These are phyloP conservation scores for Rhadinocentrus ornatus DNA, from an alignment of 2,797 vertebrate genomes.

Conservation along the genomic window DNA sequence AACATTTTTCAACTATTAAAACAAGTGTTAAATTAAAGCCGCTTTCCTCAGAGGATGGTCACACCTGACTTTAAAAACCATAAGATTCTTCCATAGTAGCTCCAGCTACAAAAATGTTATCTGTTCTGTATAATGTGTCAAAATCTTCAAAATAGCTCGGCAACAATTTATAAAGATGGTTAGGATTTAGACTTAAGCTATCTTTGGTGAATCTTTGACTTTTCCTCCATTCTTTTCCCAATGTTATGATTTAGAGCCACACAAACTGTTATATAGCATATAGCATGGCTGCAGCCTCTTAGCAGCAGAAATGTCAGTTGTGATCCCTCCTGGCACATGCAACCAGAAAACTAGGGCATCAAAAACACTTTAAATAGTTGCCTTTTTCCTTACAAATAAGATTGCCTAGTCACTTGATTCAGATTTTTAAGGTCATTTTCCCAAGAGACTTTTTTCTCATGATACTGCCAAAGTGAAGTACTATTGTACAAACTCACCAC, in stretches of 20 bases:
- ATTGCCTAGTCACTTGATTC: background rate
- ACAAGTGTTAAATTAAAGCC: background rate
- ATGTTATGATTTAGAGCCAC: background rate
- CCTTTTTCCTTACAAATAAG: background rate
- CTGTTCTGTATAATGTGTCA: background rate
- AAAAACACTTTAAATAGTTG: background rate
- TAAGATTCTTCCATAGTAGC: background rate
- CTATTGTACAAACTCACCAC: too few species aligned
- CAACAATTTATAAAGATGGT: background rate
- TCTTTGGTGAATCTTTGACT: too few species aligned
- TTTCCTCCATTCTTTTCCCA: too few species aligned
- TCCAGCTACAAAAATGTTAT: background rate
- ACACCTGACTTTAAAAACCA: background rate
- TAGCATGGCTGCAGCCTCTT: slow-evolving; percentile 1
- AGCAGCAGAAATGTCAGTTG: background rate
- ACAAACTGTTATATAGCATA: background rate
- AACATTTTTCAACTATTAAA: background rate
- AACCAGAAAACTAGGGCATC: background rate
- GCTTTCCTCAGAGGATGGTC: background rate
- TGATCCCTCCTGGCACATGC: background rate
- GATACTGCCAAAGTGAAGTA: too few species aligned
- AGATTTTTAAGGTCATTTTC: background rate
- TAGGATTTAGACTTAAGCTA: background rate
- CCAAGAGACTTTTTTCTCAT: background rate
- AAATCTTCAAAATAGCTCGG: background rate